Evolutionary conservation across 2,888 invertebrate species (phyloP), one percentile per base, ranked within the genome.

Genomic region (Elegia similella): DNA sequence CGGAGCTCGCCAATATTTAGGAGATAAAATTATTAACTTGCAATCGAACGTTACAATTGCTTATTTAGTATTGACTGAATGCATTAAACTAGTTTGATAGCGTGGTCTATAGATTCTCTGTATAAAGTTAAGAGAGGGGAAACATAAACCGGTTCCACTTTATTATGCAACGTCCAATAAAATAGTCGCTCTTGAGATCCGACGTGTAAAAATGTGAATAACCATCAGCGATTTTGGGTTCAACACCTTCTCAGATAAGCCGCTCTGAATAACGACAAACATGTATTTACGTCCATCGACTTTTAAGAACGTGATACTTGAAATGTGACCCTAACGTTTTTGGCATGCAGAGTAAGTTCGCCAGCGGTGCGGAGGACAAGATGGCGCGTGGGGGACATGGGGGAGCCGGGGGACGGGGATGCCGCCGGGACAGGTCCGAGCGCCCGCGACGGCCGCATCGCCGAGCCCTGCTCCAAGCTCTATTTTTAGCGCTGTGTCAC

Each of bases 401-500:
- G 78, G 78, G 77, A 71, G 66, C 65, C 66, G 73, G 68, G 70
- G 63, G 78, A 73, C 48, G 79, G 79, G 84, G 79, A 76, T 70
- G 71, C 64, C 75, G 71, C 64, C 75, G 67, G 73, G 80, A 73
- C 76, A 72, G 78, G 77, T 75, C 75, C 66, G 70, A 66, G 72
- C 64, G 63, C 59, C 66, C 65, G 69, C 74, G 72, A 23, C 23
- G 38, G 71, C 70, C 72, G 76, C 77, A 73, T 72, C 75, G 68
- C 69, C 65, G 64, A 72, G 75, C 76, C 76, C 77, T 78, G 78
- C 74, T 75, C 66, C 70, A 67, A 76, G 74, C 82, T 86, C 88
- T 90, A 90, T 91, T 90, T 92, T 84, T 90, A 90, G 90, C 86
- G 84, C 81, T 87, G 88, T 88, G 89, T 88, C 90, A 89, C 85